Percentiles rank a stretch among this genome's conserved stretches.
These are phyloP conservation scores for Andricus quercusramuli DNA, from an alignment of 2,888 invertebrate genomes.

Conservation along the genomic window DNA sequence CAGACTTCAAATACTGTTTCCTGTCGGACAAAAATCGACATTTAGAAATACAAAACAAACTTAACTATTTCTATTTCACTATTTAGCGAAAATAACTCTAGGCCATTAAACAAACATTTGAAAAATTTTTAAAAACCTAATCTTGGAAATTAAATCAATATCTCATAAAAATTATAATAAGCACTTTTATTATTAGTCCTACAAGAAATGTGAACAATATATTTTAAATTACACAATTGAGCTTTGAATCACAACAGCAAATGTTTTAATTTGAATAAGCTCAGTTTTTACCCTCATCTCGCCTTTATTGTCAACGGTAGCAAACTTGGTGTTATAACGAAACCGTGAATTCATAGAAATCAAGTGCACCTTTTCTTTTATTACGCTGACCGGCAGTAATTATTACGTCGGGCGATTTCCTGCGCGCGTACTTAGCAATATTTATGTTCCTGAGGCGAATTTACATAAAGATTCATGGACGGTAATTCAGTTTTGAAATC, in stretches of 20 bases:
- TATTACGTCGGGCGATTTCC: conserved; percentile 51
- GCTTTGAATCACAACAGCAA: neutral
- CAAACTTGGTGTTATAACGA: conserved; percentile 25
- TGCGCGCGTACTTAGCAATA: conserved; percentile 50
- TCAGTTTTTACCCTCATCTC: conserved; percentile 1
- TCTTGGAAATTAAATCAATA: neutral
- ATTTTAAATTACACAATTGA: neutral
- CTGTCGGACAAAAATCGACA: neutral
- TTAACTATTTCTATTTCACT: neutral
- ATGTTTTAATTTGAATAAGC: neutral
- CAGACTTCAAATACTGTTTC: neutral
- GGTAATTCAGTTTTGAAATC: neutral
- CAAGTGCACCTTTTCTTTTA: conserved; percentile 52
- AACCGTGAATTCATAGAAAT: conserved; percentile 45
- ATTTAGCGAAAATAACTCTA: neutral
- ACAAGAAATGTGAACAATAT: neutral
- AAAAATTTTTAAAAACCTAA: neutral
- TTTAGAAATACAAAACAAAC: neutral
- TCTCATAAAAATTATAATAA: neutral
- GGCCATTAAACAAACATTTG: neutral
- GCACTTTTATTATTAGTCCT: neutral
- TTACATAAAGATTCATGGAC: conserved; percentile 14
- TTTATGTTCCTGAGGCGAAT: conserved; percentile 41
- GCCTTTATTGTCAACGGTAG: conserved; percentile 12
- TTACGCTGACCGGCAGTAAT: conserved; percentile 60